These are phyloP conservation scores for Penaeus indicus DNA, from an alignment of 1,140 invertebrate species.

Conservation along the genomic window DNA sequence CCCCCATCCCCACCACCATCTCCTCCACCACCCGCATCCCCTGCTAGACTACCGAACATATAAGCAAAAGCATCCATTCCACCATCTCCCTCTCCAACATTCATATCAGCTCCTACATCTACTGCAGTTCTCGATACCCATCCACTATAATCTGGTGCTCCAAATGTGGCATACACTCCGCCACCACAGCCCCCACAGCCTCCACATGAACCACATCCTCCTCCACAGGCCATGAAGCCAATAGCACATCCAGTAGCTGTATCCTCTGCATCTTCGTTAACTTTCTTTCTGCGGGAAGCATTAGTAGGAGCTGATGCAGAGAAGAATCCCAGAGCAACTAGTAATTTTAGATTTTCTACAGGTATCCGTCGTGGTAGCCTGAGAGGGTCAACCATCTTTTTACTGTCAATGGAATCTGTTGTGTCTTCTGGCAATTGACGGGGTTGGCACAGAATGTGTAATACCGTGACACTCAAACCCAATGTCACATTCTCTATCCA, in stretches of 20 bases:
- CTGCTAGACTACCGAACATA: conserved; percentile 50
- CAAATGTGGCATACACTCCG: conserved; percentile 73
- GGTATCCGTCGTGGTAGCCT: conserved; percentile 37
- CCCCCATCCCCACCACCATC: conserved; percentile 38
- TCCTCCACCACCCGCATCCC: conserved; percentile 42
- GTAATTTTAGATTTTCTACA: conserved; percentile 46
- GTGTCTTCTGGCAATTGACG: conserved; percentile 20
- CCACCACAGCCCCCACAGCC: conserved; percentile 58
- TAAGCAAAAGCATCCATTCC: conserved; percentile 47
- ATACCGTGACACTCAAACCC: conserved; percentile 48
- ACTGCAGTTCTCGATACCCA: conserved; percentile 75
- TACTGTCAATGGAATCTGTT: conserved; percentile 36
- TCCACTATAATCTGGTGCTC: conserved; percentile 94
- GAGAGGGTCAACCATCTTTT: conserved; percentile 13
- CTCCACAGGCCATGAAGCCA: conserved; percentile 21
- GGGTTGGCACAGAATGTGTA: conserved; percentile 57
- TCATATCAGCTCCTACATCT: conserved; percentile 22
- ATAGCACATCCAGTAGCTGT: not conserved
- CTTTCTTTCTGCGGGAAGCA: conserved; percentile 22
- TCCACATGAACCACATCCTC: conserved; percentile 53
- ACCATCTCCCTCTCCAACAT: conserved; percentile 32
- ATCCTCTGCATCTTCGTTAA: not conserved
- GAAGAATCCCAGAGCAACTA: conserved; percentile 55
- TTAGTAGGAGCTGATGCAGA: conserved; percentile 54
- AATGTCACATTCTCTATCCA: conserved; percentile 54